phyloP scores from a whole-genome alignment of 1,140 invertebrate species.

The Drosophila sucinea region DNA sequence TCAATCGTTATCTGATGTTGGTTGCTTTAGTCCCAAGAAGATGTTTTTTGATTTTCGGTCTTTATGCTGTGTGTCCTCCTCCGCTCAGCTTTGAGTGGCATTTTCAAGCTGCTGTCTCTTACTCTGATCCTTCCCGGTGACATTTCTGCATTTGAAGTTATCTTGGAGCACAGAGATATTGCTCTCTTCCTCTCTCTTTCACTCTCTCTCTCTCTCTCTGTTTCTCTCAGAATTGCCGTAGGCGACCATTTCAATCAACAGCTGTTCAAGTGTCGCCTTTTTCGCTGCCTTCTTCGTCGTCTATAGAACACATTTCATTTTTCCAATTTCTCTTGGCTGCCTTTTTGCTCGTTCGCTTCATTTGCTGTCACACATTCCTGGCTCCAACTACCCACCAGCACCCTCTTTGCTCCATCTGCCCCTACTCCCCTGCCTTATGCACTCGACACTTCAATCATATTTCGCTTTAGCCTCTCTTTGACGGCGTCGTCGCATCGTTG shows the following conservation, averaged over 20 bases:
- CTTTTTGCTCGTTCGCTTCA: slow-evolving; percentile 21
- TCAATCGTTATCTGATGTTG: slow-evolving; percentile 77
- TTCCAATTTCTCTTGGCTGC: slow-evolving; percentile 50
- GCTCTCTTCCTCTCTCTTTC: not conserved
- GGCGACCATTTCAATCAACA: slow-evolving; percentile 61
- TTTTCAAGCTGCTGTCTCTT: slow-evolving; percentile 5
- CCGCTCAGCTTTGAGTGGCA: slow-evolving; percentile 44
- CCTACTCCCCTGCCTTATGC: not conserved
- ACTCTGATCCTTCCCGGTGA: not conserved
- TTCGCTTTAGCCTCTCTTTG: slow-evolving; percentile 62
- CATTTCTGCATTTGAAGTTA: slow-evolving; percentile 48
- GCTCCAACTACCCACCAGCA: not conserved
- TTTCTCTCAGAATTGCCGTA: not conserved
- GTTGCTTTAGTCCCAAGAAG: slow-evolving; percentile 48
- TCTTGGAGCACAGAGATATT: slow-evolving; percentile 10
- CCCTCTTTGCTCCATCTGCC: not conserved
- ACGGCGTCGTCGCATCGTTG: slow-evolving; percentile 32
- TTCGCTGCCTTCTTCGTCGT: slow-evolving; percentile 20
- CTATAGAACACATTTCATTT: slow-evolving; percentile 54
- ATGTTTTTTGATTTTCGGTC: slow-evolving; percentile 78
- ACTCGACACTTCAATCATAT: slow-evolving; percentile 71
- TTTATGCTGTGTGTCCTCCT: slow-evolving; percentile 51
- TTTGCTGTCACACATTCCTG: slow-evolving; percentile 35
- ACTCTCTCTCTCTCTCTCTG: not conserved
- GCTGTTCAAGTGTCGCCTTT: slow-evolving; percentile 56